Percentiles rank a stretch among this genome's conserved stretches.
Evolutionary conservation across 1,140 invertebrate genomes (phyloP).

Genomic region (Tetraneura akinire): DNA sequence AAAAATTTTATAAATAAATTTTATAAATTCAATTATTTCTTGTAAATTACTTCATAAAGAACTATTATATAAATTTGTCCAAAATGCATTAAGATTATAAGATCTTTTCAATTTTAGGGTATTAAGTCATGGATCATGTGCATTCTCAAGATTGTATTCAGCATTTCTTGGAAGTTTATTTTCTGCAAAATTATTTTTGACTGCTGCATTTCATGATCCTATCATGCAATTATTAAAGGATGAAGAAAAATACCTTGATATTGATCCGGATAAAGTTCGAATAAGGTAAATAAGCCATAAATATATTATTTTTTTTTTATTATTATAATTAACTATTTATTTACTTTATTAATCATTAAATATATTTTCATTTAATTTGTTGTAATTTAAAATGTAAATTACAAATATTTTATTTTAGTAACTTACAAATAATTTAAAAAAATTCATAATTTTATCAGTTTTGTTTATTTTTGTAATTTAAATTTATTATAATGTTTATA

Average conservation of each 20-base stretch:
- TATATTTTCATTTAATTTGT: no score
- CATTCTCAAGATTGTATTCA: constrained; percentile 87
- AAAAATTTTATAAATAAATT: no score
- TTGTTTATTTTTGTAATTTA: not conserved
- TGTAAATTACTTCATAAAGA: no score
- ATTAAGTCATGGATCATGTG: constrained; percentile 80
- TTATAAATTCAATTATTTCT: no score
- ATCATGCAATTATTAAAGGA: constrained; percentile 91
- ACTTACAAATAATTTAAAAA: no score
- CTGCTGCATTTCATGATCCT: constrained; percentile 85
- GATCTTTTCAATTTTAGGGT: constrained; percentile 67
- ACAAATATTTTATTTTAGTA: no score
- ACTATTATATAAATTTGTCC: no score
- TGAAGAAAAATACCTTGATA: constrained; percentile 89
- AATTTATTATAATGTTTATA: not conserved
- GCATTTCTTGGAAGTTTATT: constrained; percentile 88
- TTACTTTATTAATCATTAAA: no score
- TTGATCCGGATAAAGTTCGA: constrained; percentile 85
- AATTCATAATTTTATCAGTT: not conserved
- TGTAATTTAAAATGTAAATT: no score
- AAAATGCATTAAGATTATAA: no score
- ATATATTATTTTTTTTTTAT: no score
- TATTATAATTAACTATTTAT: no score
- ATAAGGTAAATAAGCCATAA: constrained; percentile 62
- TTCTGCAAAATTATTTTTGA: constrained; percentile 89